These are phyloP conservation scores for Acrocephalus kingi DNA, from an alignment of 2,113 vertebrate genomes.

Conservation along the genomic window DNA sequence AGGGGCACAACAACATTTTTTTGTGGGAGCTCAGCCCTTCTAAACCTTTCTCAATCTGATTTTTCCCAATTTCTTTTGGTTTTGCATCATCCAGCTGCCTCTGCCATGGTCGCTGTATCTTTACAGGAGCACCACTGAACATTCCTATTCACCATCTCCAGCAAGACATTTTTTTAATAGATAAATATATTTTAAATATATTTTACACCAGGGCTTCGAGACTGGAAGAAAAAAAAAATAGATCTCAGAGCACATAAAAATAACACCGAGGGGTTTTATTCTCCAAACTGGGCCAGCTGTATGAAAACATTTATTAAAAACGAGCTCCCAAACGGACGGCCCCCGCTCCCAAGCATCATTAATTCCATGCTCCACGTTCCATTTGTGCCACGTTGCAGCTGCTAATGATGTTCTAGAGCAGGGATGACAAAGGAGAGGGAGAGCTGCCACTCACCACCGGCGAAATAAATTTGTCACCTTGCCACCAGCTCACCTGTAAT, in stretches of 20 bases:
- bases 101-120: rapidly evolving
- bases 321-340: not conserved
- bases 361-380: not conserved
- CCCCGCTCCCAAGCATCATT: not conserved
- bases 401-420: slow-evolving; percentile 23
- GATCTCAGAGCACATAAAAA: not conserved
- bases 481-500: not conserved
- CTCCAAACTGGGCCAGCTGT: not conserved
- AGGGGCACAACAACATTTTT: not conserved
- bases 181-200: not conserved
- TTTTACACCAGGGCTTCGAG: rapidly evolving
- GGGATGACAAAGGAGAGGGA: not conserved
- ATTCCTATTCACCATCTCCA: not conserved
- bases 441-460: not conserved
- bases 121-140: not conserved
- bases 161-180: not conserved
- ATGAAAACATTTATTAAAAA: not conserved
- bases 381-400: not conserved
- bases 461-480: not conserved
- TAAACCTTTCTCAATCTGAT: not conserved
- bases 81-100: not conserved
- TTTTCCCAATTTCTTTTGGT: not conserved
- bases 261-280: not conserved
- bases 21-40: not conserved
- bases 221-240: not conserved